phyloP scores from a whole-genome alignment of 2,888 invertebrate species.

The Digitonthophagus gazella region DNA sequence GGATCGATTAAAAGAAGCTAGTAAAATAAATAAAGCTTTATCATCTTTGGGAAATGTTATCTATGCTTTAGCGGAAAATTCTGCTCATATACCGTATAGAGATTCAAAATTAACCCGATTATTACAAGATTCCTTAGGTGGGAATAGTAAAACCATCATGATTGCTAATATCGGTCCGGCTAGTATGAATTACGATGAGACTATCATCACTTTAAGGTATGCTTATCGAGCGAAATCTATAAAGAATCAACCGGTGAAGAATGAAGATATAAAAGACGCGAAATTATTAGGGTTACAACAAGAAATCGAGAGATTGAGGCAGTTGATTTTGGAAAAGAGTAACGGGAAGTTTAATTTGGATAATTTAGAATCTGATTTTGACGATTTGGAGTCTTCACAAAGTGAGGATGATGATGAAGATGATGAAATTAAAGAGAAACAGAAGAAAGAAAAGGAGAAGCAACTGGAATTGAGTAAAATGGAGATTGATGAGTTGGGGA shows the following conservation, averaged over 20 bases:
- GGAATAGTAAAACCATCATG: slow-evolving; percentile 99
- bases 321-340: slow-evolving; percentile 44
- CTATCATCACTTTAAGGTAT: slow-evolving; percentile 92
- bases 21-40: slow-evolving; percentile 94
- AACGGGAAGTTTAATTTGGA: slow-evolving; percentile 37
- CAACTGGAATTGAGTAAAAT: slow-evolving; percentile 55
- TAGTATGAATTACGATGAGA: slow-evolving; percentile 96
- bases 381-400: slow-evolving; percentile 31
- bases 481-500: slow-evolving; percentile 72
- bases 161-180: slow-evolving; percentile 99
- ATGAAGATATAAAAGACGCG: slow-evolving; percentile 99
- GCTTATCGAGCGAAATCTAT: slow-evolving; percentile 98
- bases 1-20: slow-evolving; percentile 90
- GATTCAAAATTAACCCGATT: slow-evolving; percentile 96
- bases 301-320: slow-evolving; percentile 72
- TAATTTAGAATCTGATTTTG: slow-evolving; percentile 22
- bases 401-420: slow-evolving; percentile 45
- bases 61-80: slow-evolving; percentile 92
- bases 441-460: slow-evolving; percentile 50
- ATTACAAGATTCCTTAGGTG: slow-evolving; percentile 96
- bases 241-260: slow-evolving; percentile 96
- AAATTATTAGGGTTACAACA: slow-evolving; percentile 89
- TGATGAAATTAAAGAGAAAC: slow-evolving; percentile 49
- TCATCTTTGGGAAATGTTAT: slow-evolving; percentile 97
- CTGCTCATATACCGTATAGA: slow-evolving; percentile 94